A percentile compares a stretch with the other conserved stretches of the same genome.
Conservation (phyloP, 2,113 vertebrate species). For the Hemichromis elongatus region DNA sequence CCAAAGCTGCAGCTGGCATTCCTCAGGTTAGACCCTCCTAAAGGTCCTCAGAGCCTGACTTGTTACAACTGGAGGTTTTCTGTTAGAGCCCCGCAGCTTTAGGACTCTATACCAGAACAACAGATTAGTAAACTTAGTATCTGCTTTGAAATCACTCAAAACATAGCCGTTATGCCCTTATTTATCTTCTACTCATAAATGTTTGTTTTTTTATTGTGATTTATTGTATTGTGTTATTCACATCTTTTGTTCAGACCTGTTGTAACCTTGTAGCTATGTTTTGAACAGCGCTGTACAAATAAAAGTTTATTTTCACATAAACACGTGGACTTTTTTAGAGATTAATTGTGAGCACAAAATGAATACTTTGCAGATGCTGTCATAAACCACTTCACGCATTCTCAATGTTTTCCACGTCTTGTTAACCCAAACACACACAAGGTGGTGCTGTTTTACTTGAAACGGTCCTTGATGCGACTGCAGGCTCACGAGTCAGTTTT, state of each 20-base stretch:
- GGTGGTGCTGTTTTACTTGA: constrained; percentile 26
- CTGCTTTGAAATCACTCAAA: too few species aligned
- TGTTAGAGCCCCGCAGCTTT: too few species aligned
- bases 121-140: too few species aligned
- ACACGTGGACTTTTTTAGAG: background rate
- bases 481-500: background rate
- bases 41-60: too few species aligned
- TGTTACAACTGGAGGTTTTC: too few species aligned
- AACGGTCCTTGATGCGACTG: background rate
- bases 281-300: background rate
- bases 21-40: too few species aligned
- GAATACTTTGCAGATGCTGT: background rate
- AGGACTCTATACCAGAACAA: too few species aligned
- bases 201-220: background rate
- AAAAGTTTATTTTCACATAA: background rate
- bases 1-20: too few species aligned
- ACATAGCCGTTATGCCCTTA: background rate
- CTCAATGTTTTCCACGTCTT: background rate
- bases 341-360: background rate
- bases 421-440: constrained; percentile 2
- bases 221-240: background rate
- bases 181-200: background rate
- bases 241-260: background rate
- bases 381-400: background rate
- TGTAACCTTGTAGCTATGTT: background rate